Evolutionary conservation across 2,888 invertebrate species (phyloP).

Genomic region (Leptopilina myrica): DNA sequence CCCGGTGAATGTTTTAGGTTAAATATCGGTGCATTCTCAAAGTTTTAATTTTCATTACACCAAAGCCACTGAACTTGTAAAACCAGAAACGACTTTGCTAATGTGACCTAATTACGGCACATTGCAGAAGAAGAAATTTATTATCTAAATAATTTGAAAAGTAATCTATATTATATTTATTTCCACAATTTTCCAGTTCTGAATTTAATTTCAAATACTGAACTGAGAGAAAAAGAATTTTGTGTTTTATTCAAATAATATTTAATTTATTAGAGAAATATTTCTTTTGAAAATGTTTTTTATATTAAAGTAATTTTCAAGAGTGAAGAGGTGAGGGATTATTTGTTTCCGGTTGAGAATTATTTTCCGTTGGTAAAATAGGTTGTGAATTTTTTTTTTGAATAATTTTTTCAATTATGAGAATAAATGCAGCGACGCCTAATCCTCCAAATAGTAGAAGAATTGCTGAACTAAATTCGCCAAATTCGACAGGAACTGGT

Average conservation of each 20-base stretch:
- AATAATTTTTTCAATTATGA: too few relatives aligned
- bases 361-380: too few relatives aligned
- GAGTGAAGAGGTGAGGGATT: too few relatives aligned
- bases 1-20: neutral
- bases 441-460: slow-evolving; percentile 60
- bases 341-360: too few relatives aligned
- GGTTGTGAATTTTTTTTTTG: too few relatives aligned
- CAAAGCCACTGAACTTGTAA: slow-evolving; percentile 34
- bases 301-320: too few relatives aligned
- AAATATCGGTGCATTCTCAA: slow-evolving; percentile 6
- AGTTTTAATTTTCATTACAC: neutral
- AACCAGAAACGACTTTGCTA: slow-evolving; percentile 18
- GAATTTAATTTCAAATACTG: too few relatives aligned
- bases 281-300: too few relatives aligned
- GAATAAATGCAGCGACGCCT: neutral
- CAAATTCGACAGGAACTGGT: slow-evolving; percentile 64
- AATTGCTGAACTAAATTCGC: slow-evolving; percentile 65
- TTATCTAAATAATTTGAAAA: neutral
- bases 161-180: neutral
- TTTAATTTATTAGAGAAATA: too few relatives aligned
- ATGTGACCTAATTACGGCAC: neutral
- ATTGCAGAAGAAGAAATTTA: neutral
- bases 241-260: too few relatives aligned
- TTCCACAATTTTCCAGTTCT: neutral
- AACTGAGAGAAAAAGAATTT: too few relatives aligned